These are phyloP conservation scores for Ursus arctos DNA, from an alignment of 2,113 vertebrate species.

Conservation along the genomic window DNA sequence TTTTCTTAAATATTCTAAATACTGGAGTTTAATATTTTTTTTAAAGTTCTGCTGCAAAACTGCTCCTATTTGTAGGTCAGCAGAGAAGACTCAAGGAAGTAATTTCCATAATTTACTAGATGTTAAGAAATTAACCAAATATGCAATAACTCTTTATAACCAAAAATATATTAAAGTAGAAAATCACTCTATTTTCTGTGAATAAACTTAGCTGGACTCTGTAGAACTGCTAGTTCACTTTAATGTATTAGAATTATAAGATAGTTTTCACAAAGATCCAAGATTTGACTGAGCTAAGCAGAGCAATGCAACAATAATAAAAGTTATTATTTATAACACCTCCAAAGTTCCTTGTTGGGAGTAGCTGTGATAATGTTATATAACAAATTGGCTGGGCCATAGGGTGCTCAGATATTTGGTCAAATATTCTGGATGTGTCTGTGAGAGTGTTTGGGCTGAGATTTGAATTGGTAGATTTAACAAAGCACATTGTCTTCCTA, in stretches of 20 bases:
- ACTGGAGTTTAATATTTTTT: background rate
- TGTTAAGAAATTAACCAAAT: constrained; percentile 45
- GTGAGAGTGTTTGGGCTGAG: background rate
- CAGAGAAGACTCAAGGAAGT: background rate
- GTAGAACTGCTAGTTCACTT: background rate
- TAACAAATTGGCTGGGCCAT: background rate
- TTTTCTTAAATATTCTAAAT: background rate
- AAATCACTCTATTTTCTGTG: background rate
- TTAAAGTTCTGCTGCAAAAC: background rate
- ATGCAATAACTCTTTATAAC: background rate
- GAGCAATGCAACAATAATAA: background rate
- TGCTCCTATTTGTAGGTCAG: background rate
- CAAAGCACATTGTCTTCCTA: background rate
- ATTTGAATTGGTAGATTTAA: background rate
- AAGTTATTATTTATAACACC: background rate
- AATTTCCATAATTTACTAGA: constrained; percentile 1
- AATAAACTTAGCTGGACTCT: background rate
- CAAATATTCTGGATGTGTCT: background rate
- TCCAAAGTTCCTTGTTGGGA: background rate
- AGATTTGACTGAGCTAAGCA: background rate
- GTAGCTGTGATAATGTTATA: background rate
- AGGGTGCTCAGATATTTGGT: background rate
- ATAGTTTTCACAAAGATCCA: constrained; percentile 2
- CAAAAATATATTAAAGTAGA: background rate
- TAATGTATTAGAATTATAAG: background rate